Percentiles rank a stretch among this genome's conserved stretches.
Conservation (phyloP, 92 coral and sea anemone genomes). For the Phymanthus crucifer region DNA sequence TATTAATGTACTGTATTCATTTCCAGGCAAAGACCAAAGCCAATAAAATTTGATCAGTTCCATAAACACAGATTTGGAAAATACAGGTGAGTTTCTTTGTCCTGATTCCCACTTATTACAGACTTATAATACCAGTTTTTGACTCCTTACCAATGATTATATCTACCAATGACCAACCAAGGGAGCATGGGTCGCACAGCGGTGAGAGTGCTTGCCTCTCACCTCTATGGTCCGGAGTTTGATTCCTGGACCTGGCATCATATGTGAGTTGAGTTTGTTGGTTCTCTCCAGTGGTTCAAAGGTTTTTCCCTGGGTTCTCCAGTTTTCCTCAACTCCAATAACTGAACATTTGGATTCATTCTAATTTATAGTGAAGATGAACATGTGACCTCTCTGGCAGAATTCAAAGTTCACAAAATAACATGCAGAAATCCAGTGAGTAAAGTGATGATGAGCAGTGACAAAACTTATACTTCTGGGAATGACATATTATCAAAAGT, state of each 20-base stretch:
- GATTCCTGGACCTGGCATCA: too few species aligned
- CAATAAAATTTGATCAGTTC: conserved; percentile 86
- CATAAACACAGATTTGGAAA: conserved; percentile 95
- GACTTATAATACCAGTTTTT: not conserved
- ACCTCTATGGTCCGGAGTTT: too few species aligned
- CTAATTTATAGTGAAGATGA: conserved; percentile 95
- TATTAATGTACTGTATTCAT: not conserved
- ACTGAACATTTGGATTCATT: too few species aligned
- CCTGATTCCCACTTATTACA: not conserved
- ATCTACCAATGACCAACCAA: too few species aligned
- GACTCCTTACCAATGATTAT: not conserved
- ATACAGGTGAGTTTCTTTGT: conserved; percentile 62
- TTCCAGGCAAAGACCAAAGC: conserved; percentile 82
- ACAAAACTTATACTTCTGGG: too few species aligned
- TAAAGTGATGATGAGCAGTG: not conserved
- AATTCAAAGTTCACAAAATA: conserved; percentile 90
- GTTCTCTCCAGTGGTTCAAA: too few species aligned
- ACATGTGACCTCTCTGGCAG: conserved; percentile 94
- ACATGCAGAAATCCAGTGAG: conserved; percentile 81
- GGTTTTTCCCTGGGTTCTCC: too few species aligned
- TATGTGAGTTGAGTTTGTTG: too few species aligned
- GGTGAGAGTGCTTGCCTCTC: too few species aligned
- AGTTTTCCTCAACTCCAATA: too few species aligned
- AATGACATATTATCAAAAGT: not conserved
- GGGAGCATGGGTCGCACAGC: too few species aligned